A percentile compares a stretch with the other conserved stretches of the same genome.
Evolutionary conservation across 2,888 invertebrate species (phyloP).

Genomic region (Endotricha flammealis): DNA sequence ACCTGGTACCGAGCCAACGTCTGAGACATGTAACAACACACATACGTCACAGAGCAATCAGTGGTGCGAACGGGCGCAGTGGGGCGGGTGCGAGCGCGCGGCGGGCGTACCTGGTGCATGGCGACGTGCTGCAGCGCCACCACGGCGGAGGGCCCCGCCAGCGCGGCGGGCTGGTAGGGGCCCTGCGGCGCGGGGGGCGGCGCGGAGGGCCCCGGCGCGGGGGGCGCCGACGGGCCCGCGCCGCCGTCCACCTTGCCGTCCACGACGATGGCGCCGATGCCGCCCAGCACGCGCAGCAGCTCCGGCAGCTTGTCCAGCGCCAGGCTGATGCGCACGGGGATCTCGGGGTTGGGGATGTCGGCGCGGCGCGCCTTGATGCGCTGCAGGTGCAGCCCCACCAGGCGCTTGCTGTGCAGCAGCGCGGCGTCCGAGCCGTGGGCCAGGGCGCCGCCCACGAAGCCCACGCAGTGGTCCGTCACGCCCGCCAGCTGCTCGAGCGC

Average conservation of each 20-base stretch:
- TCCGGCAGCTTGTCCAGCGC: slow-evolving; percentile 89
- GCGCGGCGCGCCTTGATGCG: slow-evolving; percentile 89
- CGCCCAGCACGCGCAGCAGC: slow-evolving; percentile 89
- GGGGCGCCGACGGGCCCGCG: slow-evolving; percentile 34
- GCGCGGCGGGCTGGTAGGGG: slow-evolving; percentile 36
- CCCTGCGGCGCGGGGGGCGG: slow-evolving; percentile 24
- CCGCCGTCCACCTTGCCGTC: slow-evolving; percentile 24
- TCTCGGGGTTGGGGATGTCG: slow-evolving; percentile 93
- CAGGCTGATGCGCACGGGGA: slow-evolving; percentile 89
- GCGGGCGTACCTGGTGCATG: slow-evolving; percentile 57
- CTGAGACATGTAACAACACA: slow-evolving; percentile 60
- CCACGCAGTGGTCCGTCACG: slow-evolving; percentile 93
- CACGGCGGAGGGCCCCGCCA: slow-evolving; percentile 39
- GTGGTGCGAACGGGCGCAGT: neutral
- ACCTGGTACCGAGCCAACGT: slow-evolving; percentile 68
- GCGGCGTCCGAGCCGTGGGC: slow-evolving; percentile 89
- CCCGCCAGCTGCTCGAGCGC: slow-evolving; percentile 89
- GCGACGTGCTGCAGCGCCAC: slow-evolving; percentile 64
- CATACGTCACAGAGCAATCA: neutral
- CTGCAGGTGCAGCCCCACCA: slow-evolving; percentile 82
- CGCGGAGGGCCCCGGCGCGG: slow-evolving; percentile 33
- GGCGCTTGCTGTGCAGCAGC: slow-evolving; percentile 89
- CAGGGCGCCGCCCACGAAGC: slow-evolving; percentile 88
- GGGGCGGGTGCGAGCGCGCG: neutral
- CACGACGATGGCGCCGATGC: slow-evolving; percentile 82